Evolutionary conservation across 2,888 invertebrate genomes (phyloP).

Genomic region (Tenthredo distinguenda): DNA sequence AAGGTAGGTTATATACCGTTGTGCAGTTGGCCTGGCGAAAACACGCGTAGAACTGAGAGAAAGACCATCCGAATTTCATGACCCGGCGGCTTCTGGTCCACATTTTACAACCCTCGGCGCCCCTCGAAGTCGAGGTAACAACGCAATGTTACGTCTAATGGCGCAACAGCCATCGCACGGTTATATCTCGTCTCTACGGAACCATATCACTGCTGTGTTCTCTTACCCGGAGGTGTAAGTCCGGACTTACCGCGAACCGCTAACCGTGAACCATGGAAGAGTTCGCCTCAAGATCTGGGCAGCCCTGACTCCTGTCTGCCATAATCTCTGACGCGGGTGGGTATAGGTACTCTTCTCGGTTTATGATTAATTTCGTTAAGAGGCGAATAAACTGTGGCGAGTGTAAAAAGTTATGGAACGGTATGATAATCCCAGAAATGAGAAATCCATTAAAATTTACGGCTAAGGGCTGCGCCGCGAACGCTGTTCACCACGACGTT

Average conservation of each 20-base stretch:
- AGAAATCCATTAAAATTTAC: constrained; percentile 50
- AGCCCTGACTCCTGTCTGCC: constrained; percentile 8
- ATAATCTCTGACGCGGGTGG: constrained; percentile 3
- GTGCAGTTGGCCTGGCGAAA: not conserved
- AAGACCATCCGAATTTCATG: constrained; percentile 49
- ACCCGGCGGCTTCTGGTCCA: constrained; percentile 37
- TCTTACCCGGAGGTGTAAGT: constrained; percentile 14
- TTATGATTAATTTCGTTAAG: constrained; percentile 51
- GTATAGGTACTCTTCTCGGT: constrained; percentile 1
- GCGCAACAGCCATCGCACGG: constrained; percentile 40
- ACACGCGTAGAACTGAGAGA: not conserved
- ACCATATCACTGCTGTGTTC: constrained; percentile 49
- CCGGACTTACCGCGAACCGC: constrained; percentile 42
- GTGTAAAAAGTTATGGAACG: constrained; percentile 50
- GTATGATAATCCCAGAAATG: constrained; percentile 45
- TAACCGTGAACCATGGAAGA: constrained; percentile 33
- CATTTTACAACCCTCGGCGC: constrained; percentile 48
- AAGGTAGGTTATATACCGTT: constrained; percentile 4
- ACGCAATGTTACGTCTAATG: constrained; percentile 45
- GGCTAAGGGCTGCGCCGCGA: not conserved
- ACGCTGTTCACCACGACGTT: constrained; percentile 24
- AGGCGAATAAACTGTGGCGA: constrained; percentile 46
- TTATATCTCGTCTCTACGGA: constrained; percentile 49
- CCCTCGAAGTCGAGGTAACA: constrained; percentile 47
- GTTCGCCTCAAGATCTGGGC: constrained; percentile 23